A percentile compares a stretch with the other conserved stretches of the same genome.
These are phyloP conservation scores for Phallusia fumigata DNA, from an alignment of 23 tunicate species.

Conservation along the genomic window DNA sequence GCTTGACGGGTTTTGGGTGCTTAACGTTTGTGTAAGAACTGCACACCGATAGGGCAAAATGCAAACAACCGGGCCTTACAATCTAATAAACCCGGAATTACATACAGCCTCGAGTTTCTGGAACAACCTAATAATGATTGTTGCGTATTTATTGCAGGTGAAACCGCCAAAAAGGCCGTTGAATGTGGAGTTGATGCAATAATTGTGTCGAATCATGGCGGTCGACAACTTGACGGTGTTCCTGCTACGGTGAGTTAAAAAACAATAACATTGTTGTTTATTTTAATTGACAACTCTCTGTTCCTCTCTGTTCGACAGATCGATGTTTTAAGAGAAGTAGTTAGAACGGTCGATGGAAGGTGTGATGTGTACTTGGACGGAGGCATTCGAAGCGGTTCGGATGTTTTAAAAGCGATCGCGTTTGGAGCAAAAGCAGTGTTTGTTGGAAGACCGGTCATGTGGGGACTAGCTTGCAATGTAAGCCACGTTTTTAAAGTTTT, in stretches of 20 bases:
- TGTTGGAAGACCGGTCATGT: constrained; percentile 56
- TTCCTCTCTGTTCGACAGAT: too few relatives aligned
- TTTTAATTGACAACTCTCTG: too few relatives aligned
- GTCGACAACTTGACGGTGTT: constrained; percentile 49
- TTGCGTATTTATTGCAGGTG: too few relatives aligned
- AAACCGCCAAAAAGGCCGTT: constrained; percentile 52
- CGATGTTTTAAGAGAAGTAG: constrained; percentile 48
- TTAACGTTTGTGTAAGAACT: too few relatives aligned
- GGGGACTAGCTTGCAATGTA: constrained; percentile 61
- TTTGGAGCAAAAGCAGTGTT: constrained; percentile 72
- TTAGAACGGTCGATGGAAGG: constrained; percentile 34
- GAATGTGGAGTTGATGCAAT: constrained; percentile 46
- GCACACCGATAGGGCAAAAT: too few relatives aligned
- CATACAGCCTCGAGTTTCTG: too few relatives aligned
- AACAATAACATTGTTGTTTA: too few relatives aligned
- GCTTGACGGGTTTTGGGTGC: too few relatives aligned
- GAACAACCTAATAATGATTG: too few relatives aligned
- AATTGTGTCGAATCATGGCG: constrained; percentile 73
- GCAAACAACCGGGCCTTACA: too few relatives aligned
- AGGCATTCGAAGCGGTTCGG: constrained; percentile 54
- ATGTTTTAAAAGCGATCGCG: constrained; percentile 63
- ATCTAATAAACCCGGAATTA: too few relatives aligned
- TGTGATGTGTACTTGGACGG: constrained; percentile 67
- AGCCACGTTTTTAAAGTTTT: background rate
- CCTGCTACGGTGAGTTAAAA: constrained; percentile 37